Evolutionary conservation across 1,140 invertebrate species (phyloP).

Genomic region (Bombus haemorrhoidalis): DNA sequence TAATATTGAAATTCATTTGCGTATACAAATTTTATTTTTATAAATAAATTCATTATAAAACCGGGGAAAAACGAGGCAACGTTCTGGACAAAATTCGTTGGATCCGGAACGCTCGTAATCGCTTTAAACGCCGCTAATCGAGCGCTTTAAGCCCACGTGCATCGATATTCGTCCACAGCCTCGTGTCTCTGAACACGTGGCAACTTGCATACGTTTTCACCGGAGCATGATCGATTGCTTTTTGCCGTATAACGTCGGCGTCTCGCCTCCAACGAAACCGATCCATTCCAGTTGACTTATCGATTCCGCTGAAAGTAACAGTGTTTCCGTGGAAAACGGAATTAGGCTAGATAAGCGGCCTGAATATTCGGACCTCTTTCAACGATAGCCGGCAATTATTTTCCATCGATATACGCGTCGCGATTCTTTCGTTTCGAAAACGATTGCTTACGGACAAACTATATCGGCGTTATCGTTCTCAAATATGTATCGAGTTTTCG

Average conservation of each 20-base stretch:
- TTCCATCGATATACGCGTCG: background rate
- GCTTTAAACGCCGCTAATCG: background rate
- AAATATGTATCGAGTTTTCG: background rate
- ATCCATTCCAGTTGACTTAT: conserved; percentile 10
- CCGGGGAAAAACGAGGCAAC: background rate
- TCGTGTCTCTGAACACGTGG: background rate
- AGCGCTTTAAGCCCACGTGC: background rate
- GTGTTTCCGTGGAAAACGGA: background rate
- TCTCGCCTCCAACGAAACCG: conserved; percentile 3
- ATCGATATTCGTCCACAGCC: background rate
- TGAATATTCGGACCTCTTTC: background rate
- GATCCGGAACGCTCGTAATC: background rate
- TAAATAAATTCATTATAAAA: too few species aligned
- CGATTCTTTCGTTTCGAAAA: background rate
- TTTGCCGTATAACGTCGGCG: background rate
- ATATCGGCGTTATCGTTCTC: background rate
- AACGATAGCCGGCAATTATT: background rate
- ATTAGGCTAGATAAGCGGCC: background rate
- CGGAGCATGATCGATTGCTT: background rate
- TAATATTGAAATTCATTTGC: too few species aligned
- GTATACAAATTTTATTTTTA: too few species aligned
- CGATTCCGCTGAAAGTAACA: conserved; percentile 6
- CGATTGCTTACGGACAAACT: background rate
- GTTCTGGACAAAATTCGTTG: background rate
- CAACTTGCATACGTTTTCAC: conserved; percentile 2